A percentile compares a stretch with the other conserved stretches of the same genome.
These are phyloP conservation scores for Vanacampus margaritifer DNA, from an alignment of 2,113 vertebrate genomes.

Conservation along the genomic window DNA sequence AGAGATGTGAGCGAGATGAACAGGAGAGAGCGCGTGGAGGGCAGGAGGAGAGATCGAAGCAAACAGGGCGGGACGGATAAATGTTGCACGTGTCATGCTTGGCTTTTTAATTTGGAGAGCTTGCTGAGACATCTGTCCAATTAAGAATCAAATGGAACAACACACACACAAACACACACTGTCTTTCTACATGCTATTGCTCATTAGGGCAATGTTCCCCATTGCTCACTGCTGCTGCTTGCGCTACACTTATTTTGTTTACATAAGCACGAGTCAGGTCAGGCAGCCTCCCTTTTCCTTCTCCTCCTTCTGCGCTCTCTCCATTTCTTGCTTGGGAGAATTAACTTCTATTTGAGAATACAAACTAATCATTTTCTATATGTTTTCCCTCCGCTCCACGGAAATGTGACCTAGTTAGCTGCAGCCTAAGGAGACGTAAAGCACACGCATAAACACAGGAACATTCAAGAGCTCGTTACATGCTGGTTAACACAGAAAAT, in stretches of 20 bases:
- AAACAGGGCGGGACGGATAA: slow-evolving; percentile 23
- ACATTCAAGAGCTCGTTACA: slow-evolving; percentile 2
- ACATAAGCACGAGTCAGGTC: slow-evolving; percentile 58
- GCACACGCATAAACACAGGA: slow-evolving; percentile 5
- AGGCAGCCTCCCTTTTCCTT: slow-evolving; percentile 23
- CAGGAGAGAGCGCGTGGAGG: slow-evolving; percentile 14
- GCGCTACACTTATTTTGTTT: slow-evolving; percentile 57
- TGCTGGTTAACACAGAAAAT: neutral
- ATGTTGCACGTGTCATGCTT: slow-evolving; percentile 31
- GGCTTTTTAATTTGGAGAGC: slow-evolving; percentile 48
- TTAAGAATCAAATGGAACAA: slow-evolving; percentile 58
- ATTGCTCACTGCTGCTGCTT: slow-evolving; percentile 40
- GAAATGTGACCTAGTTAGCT: slow-evolving; percentile 5
- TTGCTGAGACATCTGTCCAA: slow-evolving; percentile 52
- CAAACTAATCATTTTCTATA: neutral
- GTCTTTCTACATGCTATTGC: slow-evolving; percentile 42
- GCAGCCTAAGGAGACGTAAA: slow-evolving; percentile 22
- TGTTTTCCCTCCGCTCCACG: neutral
- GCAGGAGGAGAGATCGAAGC: slow-evolving; percentile 11
- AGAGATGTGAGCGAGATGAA: slow-evolving; percentile 21
- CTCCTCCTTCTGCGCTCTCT: slow-evolving; percentile 12
- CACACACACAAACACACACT: neutral
- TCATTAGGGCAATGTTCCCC: slow-evolving; percentile 55
- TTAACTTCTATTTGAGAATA: slow-evolving; percentile 4
- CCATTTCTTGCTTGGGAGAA: slow-evolving; percentile 6